Percentiles rank a stretch among this genome's conserved stretches.
These are phyloP conservation scores for Lepidotrigona ventralis DNA, from an alignment of 1,140 invertebrate genomes.

Conservation along the genomic window DNA sequence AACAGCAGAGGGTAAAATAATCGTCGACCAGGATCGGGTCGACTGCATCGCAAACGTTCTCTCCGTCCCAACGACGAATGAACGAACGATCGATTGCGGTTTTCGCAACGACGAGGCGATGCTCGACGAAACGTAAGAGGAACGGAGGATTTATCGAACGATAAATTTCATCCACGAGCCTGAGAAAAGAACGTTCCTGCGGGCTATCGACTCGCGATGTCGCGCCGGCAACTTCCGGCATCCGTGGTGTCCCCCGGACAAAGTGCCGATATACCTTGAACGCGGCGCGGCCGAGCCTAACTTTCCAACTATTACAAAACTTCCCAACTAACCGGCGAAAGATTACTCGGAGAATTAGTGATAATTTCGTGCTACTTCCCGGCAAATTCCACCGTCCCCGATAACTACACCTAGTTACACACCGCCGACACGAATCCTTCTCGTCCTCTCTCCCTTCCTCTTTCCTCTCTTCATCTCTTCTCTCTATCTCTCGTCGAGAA, in stretches of 20 bases:
- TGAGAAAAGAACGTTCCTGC: constrained; percentile 13
- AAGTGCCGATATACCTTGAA: constrained; percentile 35
- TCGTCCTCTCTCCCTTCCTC: not conserved
- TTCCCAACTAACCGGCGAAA: constrained; percentile 42
- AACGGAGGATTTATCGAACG: not conserved
- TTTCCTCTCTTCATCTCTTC: not conserved
- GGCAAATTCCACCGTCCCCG: constrained; percentile 28
- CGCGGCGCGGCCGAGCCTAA: constrained; percentile 8
- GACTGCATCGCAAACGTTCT: not conserved
- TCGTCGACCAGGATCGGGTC: not conserved
- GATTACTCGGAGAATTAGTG: constrained; percentile 49
- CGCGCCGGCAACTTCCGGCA: constrained; percentile 19
- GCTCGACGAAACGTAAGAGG: not conserved
- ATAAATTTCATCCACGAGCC: not conserved
- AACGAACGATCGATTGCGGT: not conserved
- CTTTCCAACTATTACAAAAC: constrained; percentile 50
- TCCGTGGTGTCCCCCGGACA: constrained; percentile 17
- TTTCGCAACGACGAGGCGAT: not conserved
- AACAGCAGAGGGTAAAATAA: not conserved
- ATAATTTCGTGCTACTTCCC: constrained; percentile 47
- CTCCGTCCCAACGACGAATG: too few species aligned
- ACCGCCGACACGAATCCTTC: constrained; percentile 22
- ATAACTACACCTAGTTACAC: constrained; percentile 42
- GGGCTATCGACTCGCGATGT: constrained; percentile 18
- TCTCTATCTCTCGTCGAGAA: not conserved